Base-by-base conservation (phyloP, 1,140 invertebrate species). In the Drosophila carrolli region DNA sequence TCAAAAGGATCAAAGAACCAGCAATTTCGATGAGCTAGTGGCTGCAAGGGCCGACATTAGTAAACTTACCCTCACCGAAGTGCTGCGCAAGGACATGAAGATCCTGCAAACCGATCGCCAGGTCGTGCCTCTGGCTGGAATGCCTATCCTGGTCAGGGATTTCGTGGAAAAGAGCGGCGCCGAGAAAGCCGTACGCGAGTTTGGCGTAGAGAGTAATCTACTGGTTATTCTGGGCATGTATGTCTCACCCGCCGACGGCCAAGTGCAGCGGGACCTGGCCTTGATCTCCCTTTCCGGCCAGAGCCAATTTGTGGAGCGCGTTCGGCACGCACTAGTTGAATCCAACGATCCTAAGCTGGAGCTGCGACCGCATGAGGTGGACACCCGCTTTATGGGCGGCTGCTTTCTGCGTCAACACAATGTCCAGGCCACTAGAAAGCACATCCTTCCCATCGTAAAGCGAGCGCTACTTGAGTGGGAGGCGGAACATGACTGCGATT, bases 21-120 rank as follows among this genome's bases (percentile, higher is more conserved):
- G 88, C 6, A 37, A 94, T 0, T 95, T 94, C 77, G 72, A 93
- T 19, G 91, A 93, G 29, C 90, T 96, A 44, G 81, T 94, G 16
- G 73, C 91, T 4, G 95, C 95, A 3, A 94, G 95, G 77, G 93
- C 93, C 27, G 94, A 96, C 79, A 91, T 95, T 9, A 93, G 93
- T 48, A 81, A 75, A 27, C 88, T 96, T 3, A 93, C 92, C 6
- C 89, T 93, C 1, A 77, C 91, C 8, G 94, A 96, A 79, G 90
- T 96, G 10, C 80, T 96, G 38, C 93, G 93, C n/a, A 95, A 94
- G 86, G 95, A 96, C 82, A 83, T 95, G 38, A 96, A 96, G 93
- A 56, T 94, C 19, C 80, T 95, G 8, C 51, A 71, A 10, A 90
- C 72, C 7, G 77, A 78, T 13, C 55, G 50, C 2, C 65, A 72